These are phyloP conservation scores for Nycticryphes semicollaris DNA, from an alignment of 2,113 vertebrate genomes.

Conservation along the genomic window DNA sequence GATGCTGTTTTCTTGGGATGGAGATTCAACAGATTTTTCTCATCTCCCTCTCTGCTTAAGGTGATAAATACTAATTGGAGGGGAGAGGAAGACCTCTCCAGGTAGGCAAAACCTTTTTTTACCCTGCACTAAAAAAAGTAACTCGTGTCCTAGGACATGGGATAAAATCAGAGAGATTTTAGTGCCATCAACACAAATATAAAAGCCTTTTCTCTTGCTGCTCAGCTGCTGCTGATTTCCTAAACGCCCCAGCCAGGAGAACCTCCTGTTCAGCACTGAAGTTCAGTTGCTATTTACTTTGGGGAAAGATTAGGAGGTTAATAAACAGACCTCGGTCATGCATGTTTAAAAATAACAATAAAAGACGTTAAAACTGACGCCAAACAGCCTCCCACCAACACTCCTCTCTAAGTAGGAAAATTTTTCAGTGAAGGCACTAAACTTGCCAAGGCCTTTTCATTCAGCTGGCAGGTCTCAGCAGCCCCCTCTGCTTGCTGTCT, in stretches of 20 bases:
- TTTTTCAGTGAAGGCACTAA: not conserved
- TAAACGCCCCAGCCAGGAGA: not conserved
- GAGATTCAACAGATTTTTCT: not conserved
- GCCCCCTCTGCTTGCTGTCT: not conserved
- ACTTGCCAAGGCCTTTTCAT: slow-evolving; percentile 25
- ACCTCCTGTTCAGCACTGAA: not conserved
- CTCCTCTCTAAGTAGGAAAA: slow-evolving; percentile 17
- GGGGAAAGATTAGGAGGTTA: not conserved
- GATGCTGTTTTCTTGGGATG: not conserved
- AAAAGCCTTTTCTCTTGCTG: not conserved
- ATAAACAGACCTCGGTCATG: not conserved
- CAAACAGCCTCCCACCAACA: slow-evolving; percentile 27
- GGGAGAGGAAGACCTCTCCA: not conserved
- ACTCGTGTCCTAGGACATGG: fast-evolving
- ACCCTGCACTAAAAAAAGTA: not conserved
- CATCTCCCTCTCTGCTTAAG: not conserved
- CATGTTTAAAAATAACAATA: slow-evolving; percentile 37
- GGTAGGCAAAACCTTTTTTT: not conserved
- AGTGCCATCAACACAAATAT: not conserved
- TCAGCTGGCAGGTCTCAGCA: slow-evolving; percentile 26
- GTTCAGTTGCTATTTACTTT: not conserved
- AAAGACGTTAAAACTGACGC: slow-evolving; percentile 21
- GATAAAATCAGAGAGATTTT: not conserved
- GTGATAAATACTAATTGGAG: not conserved
- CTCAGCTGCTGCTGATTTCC: not conserved